Conservation (phyloP, 2,113 vertebrate genomes). For the Thalassarche chlororhynchos region DNA sequence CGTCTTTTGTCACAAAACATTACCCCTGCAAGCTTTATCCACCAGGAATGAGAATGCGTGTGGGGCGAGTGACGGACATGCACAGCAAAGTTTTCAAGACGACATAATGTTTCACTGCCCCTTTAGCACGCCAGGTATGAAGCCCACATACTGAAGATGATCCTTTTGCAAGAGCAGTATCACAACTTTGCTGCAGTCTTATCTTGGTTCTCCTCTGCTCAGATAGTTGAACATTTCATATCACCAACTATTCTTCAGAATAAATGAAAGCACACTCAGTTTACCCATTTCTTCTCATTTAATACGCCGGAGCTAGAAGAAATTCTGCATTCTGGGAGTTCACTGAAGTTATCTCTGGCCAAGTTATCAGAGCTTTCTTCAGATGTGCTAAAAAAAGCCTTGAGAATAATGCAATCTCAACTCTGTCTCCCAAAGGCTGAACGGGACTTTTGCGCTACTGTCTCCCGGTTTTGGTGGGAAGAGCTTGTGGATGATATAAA, state of each 20-base stretch:
- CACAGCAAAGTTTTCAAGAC: background rate
- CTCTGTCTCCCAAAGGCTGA: background rate
- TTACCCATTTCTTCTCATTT: conserved; percentile 7
- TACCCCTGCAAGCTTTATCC: background rate
- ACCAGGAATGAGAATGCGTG: background rate
- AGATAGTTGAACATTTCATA: background rate
- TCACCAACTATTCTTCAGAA: conserved; percentile 28
- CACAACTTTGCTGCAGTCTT: background rate
- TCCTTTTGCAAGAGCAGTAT: background rate
- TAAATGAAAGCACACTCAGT: conserved; percentile 7
- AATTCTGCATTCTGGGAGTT: conserved; percentile 13
- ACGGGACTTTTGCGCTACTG: background rate
- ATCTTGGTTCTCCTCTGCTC: conserved; percentile 19
- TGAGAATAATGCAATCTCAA: background rate
- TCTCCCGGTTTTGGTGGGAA: background rate
- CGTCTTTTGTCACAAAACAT: background rate
- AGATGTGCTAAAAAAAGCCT: background rate
- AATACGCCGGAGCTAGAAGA: background rate
- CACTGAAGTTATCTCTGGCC: background rate
- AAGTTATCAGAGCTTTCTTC: conserved; percentile 1
- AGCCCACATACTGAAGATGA: background rate
- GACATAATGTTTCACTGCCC: background rate
- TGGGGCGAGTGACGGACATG: background rate
- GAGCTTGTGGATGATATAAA: background rate
- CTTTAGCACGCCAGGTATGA: background rate